Percentiles rank a stretch among this genome's conserved stretches.
Evolutionary conservation across 2,888 invertebrate genomes (phyloP).

Genomic region (Papilio elwesi): DNA sequence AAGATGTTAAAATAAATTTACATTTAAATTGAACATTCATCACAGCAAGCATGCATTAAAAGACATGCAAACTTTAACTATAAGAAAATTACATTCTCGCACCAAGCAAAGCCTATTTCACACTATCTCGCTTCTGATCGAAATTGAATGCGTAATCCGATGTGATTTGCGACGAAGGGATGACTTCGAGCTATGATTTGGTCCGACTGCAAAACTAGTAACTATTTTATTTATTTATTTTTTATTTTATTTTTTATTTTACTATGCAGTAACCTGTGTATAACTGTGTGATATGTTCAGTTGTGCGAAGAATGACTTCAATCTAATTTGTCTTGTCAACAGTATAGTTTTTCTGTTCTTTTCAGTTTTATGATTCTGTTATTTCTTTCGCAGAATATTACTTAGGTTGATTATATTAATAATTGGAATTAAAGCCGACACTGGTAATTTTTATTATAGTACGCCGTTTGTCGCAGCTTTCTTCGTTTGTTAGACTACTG

Average conservation of each 20-base stretch:
- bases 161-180: conserved; percentile 30
- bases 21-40: conserved; percentile 29
- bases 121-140: conserved; percentile 68
- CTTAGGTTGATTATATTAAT: too few species aligned
- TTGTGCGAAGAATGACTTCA: neutral
- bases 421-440: neutral
- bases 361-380: neutral
- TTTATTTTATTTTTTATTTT: too few species aligned
- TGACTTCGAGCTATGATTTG: conserved; percentile 22
- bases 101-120: conserved; percentile 54
- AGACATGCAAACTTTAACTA: conserved; percentile 18
- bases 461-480: neutral
- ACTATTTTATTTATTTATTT: too few species aligned
- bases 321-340: neutral
- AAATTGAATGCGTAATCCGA: conserved; percentile 71
- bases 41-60: conserved; percentile 16
- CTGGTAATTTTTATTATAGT: neutral
- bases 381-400: too few species aligned
- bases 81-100: conserved; percentile 55
- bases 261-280: neutral
- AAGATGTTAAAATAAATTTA: conserved; percentile 7
- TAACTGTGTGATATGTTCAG: neutral
- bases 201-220: conserved; percentile 4
- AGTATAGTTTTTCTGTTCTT: too few species aligned
- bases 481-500: neutral